Conservation (phyloP, 2,888 invertebrate species). For the Phragmatobia fuliginosa region DNA sequence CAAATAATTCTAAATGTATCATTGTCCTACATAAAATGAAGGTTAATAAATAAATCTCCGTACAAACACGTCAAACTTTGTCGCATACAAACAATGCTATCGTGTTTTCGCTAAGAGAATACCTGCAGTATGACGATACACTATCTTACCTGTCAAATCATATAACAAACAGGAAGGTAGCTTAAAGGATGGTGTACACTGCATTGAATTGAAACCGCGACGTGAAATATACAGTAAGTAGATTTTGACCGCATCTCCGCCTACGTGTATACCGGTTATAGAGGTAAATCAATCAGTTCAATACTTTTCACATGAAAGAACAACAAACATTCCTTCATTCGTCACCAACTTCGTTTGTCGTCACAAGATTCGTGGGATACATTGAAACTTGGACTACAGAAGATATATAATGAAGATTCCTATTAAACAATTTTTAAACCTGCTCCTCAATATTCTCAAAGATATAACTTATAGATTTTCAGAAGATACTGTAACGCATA, state of each 20-base stretch:
- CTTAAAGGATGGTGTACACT: background rate
- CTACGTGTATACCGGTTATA: no score
- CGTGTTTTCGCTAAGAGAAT: constrained; percentile 37
- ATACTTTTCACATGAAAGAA: no score
- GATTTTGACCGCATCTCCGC: no score
- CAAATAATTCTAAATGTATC: constrained; percentile 21
- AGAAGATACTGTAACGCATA: no score
- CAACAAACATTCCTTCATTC: background rate
- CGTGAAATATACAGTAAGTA: background rate
- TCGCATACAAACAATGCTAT: constrained; percentile 46
- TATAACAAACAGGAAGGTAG: constrained; percentile 22
- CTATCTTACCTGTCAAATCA: constrained; percentile 49
- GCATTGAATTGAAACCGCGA: background rate
- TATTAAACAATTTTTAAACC: no score
- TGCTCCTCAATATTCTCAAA: no score
- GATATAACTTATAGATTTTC: no score
- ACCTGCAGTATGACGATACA: constrained; percentile 53
- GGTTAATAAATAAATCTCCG: constrained; percentile 36
- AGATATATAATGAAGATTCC: no score
- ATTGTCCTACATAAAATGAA: constrained; percentile 40
- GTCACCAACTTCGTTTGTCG: no score
- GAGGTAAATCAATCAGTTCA: no score
- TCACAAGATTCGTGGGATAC: background rate
- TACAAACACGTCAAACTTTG: constrained; percentile 49
- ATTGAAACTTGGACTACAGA: background rate